Conservation (phyloP, 2,888 invertebrate species). For the Arenicola marina region DNA sequence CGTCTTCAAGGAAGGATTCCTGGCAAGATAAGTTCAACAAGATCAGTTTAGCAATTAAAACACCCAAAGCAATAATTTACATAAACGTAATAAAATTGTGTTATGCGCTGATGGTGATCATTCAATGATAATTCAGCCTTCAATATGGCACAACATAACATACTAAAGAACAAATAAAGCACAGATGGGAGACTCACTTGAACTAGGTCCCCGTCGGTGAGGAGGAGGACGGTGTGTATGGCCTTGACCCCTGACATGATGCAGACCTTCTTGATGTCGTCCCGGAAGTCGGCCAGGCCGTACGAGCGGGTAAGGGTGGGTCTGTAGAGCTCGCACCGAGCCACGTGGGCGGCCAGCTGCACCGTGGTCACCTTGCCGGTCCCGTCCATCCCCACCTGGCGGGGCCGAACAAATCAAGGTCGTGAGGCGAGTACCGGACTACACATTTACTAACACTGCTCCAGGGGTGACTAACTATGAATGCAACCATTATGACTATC, state of each 20-base stretch:
- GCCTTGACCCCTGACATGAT: conserved; percentile 51
- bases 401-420: background rate
- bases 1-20: conserved; percentile 60
- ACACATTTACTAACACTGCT: too few relatives aligned
- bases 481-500: too few relatives aligned
- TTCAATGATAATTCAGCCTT: too few relatives aligned
- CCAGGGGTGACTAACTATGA: background rate
- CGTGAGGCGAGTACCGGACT: too few relatives aligned
- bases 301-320: conserved; percentile 56
- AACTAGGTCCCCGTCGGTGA: conserved; percentile 59
- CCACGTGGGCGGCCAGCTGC: conserved; percentile 53
- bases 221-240: conserved; percentile 52
- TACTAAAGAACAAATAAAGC: too few relatives aligned
- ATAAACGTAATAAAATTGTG: background rate
- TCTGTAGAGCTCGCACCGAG: conserved; percentile 52
- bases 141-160: too few relatives aligned
- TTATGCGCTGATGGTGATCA: too few relatives aligned
- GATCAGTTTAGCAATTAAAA: background rate
- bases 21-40: conserved; percentile 24
- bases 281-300: conserved; percentile 52
- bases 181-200: too few relatives aligned
- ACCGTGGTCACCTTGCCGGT: conserved; percentile 53
- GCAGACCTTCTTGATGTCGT: conserved; percentile 58
- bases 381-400: conserved; percentile 47
- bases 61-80: background rate